Percentiles rank a stretch among this genome's conserved stretches.
These are phyloP conservation scores for Cantharis flavilabris DNA, from an alignment of 2,888 invertebrate species.

Conservation along the genomic window DNA sequence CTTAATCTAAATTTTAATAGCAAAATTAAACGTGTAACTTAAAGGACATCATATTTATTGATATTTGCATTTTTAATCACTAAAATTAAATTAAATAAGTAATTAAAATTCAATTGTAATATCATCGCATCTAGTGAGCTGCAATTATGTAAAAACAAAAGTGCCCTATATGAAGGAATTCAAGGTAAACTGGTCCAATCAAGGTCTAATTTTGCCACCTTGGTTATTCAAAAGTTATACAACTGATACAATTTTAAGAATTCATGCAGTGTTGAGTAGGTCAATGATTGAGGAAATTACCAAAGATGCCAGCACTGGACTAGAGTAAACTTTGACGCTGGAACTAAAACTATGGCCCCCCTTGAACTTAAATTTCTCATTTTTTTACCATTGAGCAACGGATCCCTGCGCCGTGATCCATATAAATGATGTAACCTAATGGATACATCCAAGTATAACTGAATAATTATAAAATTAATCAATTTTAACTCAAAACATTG, in stretches of 20 bases:
- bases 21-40: not conserved
- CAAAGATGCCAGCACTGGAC: too few relatives aligned
- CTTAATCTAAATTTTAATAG: not conserved
- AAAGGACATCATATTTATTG: not conserved
- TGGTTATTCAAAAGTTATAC: not conserved
- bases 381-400: not conserved
- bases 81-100: not conserved
- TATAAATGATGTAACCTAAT: not conserved
- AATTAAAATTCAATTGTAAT: not conserved
- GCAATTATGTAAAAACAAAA: not conserved
- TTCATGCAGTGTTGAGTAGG: too few relatives aligned
- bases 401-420: too few relatives aligned
- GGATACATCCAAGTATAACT: not conserved
- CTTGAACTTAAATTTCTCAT: not conserved
- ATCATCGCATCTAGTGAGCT: not conserved
- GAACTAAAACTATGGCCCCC: too few relatives aligned
- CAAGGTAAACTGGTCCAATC: not conserved
- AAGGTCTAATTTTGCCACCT: not conserved
- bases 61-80: not conserved
- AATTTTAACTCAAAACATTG: not conserved
- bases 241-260: too few relatives aligned
- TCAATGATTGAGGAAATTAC: too few relatives aligned
- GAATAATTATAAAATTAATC: not conserved
- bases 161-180: not conserved
- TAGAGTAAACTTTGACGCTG: too few relatives aligned